Evolutionary conservation across 2,888 invertebrate species (phyloP), one percentile per base, ranked within the genome.

Genomic region (Drosophila trichaetosa): DNA sequence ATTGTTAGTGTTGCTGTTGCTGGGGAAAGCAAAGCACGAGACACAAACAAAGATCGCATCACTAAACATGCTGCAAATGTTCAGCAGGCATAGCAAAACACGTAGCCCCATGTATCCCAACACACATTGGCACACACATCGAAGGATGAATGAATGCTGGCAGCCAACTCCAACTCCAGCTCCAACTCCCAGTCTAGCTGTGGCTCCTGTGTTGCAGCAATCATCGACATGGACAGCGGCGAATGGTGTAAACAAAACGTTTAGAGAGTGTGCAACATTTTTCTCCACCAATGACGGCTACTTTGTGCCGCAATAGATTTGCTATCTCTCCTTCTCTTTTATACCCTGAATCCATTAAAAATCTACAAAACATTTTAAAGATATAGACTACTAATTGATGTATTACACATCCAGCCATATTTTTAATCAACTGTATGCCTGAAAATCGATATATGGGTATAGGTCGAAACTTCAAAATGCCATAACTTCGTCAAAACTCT

Each of bases 11-110:
- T 66, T 29, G 29, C 61, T 78, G 63, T 68, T 73, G 60, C 68
- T 73, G 84, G 69, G 80, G 68, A 71, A 84, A 76, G 85, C 89
- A 82, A 79, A 83, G 85, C 88, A 86, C 84, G 88, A 86, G 89
- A 84, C 89, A 86, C 89, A 86, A 86, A 86, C 85, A 86, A 81
- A 87, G 86, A 87, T 87, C 86, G 87, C 89, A 87, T 87, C 89
- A 83, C 83, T 87, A 83, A 87, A 84, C 87, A 87, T 83, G 87
- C 87, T 76, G 85, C 80, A 81, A 89, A 87, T 87, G 80, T 78
- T 73, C 69, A 65, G 52, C 73, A 80, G 86, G 69, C 80, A 82
- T 73, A 68, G 82, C 69, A 83, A 85, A 86, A 85, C 85, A 85
- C 82, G 86, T 88, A 86, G 70, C 77, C 61, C 69, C 83, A 81